These are phyloP conservation scores for Sterrhoptilus dennistouni DNA, from an alignment of 2,113 vertebrate species.

Conservation along the genomic window DNA sequence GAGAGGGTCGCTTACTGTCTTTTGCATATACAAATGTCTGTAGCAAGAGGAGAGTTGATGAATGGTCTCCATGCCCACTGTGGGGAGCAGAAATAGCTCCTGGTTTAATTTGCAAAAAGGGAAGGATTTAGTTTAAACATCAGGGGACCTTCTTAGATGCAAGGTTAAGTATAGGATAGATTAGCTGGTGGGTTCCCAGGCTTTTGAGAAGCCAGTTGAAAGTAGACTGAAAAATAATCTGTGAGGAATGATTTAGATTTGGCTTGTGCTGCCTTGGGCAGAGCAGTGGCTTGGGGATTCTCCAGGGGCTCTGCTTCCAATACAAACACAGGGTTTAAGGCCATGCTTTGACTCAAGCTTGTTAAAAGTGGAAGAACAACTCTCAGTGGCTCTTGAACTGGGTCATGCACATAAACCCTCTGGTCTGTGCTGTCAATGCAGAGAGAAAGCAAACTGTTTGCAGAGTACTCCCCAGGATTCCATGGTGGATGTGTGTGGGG, in stretches of 20 bases:
- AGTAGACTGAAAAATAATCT: not conserved
- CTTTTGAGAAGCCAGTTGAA: slow-evolving; percentile 3
- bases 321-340: not conserved
- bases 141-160: not conserved
- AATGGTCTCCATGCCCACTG: not conserved
- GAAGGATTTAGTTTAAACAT: not conserved
- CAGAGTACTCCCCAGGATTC: not conserved
- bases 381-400: not conserved
- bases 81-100: not conserved
- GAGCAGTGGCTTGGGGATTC: not conserved
- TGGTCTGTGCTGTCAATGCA: not conserved
- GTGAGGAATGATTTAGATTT: not conserved
- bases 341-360: not conserved
- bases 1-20: not conserved
- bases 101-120: not conserved
- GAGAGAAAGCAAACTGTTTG: not conserved
- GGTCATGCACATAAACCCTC: not conserved
- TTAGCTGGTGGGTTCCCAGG: not conserved
- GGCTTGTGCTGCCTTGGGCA: not conserved
- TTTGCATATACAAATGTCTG: not conserved
- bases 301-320: not conserved
- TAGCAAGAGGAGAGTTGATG: not conserved
- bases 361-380: not conserved
- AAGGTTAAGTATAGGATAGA: slow-evolving; percentile 9
- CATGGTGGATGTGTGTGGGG: not conserved